These are phyloP conservation scores for Cuculus canorus DNA, from an alignment of 2,797 vertebrate species.

Conservation along the genomic window DNA sequence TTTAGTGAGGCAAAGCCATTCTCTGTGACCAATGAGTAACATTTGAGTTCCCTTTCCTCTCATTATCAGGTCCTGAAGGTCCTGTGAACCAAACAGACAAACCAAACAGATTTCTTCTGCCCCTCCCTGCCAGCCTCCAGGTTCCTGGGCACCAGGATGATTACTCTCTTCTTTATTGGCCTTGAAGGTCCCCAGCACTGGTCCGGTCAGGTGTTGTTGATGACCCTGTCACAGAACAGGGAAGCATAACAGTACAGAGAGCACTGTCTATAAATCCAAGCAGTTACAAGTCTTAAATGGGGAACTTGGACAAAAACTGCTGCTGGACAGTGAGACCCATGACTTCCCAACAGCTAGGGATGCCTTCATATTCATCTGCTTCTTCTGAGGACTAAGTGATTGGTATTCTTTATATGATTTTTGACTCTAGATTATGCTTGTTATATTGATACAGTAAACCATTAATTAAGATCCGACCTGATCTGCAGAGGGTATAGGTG, in stretches of 20 bases:
- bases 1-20: not conserved
- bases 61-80: not conserved
- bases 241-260: not conserved
- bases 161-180: not conserved
- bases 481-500: not conserved
- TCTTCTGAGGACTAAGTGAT: fast-evolving
- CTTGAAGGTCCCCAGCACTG: not conserved
- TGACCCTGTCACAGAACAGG: not conserved
- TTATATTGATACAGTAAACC: not conserved
- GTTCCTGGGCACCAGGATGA: not conserved
- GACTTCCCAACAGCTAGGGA: not conserved
- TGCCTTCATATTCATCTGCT: not conserved
- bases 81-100: not conserved
- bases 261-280: not conserved
- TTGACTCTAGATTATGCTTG: not conserved
- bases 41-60: not conserved
- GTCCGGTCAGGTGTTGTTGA: not conserved
- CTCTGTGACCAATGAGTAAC: not conserved
- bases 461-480: not conserved
- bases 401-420: not conserved
- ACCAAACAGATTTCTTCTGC: not conserved
- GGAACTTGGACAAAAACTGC: not conserved
- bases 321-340: not conserved
- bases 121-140: not conserved
- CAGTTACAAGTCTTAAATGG: not conserved